A percentile compares a stretch with the other conserved stretches of the same genome.
Conservation (phyloP, 2,113 vertebrate genomes). For the Bos javanicus region DNA sequence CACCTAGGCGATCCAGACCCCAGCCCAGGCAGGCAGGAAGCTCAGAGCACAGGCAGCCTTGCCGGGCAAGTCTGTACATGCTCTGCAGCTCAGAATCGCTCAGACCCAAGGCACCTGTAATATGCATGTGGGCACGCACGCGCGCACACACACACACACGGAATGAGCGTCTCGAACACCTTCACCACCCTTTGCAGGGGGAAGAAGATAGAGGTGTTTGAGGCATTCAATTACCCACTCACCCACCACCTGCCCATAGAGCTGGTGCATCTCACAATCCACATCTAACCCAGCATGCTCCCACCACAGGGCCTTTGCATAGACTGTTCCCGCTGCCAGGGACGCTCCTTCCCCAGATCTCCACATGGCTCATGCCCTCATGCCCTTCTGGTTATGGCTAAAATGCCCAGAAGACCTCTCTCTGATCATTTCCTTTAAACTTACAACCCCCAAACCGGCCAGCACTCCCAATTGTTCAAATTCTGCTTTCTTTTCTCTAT, state of each 20-base stretch:
- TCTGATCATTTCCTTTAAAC: not conserved
- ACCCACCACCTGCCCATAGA: not conserved
- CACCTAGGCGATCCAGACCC: not conserved
- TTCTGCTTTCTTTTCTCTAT: not conserved
- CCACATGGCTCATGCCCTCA: not conserved
- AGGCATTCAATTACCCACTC: not conserved
- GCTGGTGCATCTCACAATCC: not conserved
- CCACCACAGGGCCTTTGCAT: not conserved
- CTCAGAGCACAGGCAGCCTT: not conserved
- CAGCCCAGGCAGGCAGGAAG: not conserved
- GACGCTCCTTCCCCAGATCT: not conserved
- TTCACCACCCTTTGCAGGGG: not conserved
- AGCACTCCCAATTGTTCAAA: not conserved
- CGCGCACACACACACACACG: accelerated
- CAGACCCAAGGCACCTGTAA: not conserved
- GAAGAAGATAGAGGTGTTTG: not conserved
- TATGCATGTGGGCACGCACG: no score
- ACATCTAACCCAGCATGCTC: not conserved
- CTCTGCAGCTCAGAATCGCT: not conserved
- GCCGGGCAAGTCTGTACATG: not conserved
- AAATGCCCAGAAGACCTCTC: not conserved
- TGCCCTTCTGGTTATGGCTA: not conserved
- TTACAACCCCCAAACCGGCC: not conserved
- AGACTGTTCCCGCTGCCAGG: not conserved
- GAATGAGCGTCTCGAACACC: not conserved